phyloP scores from a whole-genome alignment of 2,113 vertebrate genomes.

The Gasterosteus aculeatus region DNA sequence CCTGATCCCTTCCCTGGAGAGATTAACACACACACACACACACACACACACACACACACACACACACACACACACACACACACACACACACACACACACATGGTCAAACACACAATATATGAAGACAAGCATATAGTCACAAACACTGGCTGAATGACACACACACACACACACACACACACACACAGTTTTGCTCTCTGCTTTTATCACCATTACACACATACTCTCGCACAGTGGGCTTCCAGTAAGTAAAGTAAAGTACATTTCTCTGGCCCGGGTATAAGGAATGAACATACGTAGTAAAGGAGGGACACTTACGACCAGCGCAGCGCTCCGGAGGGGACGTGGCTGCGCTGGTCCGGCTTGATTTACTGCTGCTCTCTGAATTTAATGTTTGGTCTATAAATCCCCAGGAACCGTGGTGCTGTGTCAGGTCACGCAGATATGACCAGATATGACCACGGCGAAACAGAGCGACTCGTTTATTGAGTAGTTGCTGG shows the following conservation, averaged over 20 bases:
- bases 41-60: conserved; percentile 14
- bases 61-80: conserved; percentile 11
- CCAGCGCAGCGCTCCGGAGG: conserved; percentile 27
- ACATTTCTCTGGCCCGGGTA: conserved; percentile 13
- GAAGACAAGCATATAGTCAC: conserved; percentile 8
- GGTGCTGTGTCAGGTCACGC: conserved; percentile 20
- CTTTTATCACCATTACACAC: conserved; percentile 16
- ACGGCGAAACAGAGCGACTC: background rate
- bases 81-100: conserved; percentile 11
- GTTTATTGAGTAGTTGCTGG: conserved; percentile 6
- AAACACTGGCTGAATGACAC: conserved; percentile 2
- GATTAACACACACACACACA: conserved; percentile 44
- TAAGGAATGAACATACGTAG: conserved; percentile 13
- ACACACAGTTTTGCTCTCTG: conserved; percentile 19
- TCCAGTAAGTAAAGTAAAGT: conserved; percentile 41
- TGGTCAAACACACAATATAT: conserved; percentile 2
- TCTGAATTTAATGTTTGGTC: conserved; percentile 14
- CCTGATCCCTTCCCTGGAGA: conserved; percentile 56
- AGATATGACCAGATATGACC: no score
- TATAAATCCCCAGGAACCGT: conserved; percentile 9
- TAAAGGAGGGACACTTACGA: background rate
- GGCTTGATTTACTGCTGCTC: conserved; percentile 68
- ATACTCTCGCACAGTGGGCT: background rate
- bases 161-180: conserved; percentile 15
- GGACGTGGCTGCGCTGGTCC: conserved; percentile 46